A percentile compares a stretch with the other conserved stretches of the same genome.
These are phyloP conservation scores for Nestor notabilis DNA, from an alignment of 2,113 vertebrate genomes.

Conservation along the genomic window DNA sequence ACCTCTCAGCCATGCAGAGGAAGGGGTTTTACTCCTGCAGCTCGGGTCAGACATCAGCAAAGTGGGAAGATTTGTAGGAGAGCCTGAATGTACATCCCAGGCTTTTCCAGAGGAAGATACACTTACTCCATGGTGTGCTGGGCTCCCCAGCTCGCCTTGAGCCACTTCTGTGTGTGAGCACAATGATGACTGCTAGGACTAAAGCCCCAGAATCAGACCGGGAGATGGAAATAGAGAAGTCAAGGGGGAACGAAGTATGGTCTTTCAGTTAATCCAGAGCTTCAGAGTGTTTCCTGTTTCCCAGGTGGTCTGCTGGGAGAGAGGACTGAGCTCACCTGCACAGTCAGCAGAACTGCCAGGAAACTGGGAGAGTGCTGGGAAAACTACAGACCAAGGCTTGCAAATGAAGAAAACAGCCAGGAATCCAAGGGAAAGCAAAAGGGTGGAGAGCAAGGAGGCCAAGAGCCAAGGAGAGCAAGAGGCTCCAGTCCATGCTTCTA, in stretches of 20 bases:
- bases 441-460: background rate
- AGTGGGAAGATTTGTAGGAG: background rate
- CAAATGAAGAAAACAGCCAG: conserved; percentile 35
- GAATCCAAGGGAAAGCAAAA: background rate
- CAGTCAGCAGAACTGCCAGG: background rate
- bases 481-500: background rate
- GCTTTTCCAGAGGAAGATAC: background rate
- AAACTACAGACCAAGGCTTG: background rate
- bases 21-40: background rate
- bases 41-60: background rate
- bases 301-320: conserved; percentile 53
- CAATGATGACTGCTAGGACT: background rate
- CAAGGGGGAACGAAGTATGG: background rate
- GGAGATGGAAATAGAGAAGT: conserved; percentile 43
- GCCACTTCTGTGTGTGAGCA: background rate
- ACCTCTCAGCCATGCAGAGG: background rate
- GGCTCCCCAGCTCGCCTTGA: background rate
- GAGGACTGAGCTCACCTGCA: background rate
- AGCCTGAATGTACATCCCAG: background rate
- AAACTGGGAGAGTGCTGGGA: background rate
- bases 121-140: accelerated
- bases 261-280: conserved; percentile 46
- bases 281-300: conserved; percentile 17
- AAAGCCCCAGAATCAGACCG: background rate
- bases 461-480: background rate